A percentile compares a stretch with the other conserved stretches of the same genome.
phyloP scores from a whole-genome alignment of 1,140 invertebrate species.

The Atta cephalotes region DNA sequence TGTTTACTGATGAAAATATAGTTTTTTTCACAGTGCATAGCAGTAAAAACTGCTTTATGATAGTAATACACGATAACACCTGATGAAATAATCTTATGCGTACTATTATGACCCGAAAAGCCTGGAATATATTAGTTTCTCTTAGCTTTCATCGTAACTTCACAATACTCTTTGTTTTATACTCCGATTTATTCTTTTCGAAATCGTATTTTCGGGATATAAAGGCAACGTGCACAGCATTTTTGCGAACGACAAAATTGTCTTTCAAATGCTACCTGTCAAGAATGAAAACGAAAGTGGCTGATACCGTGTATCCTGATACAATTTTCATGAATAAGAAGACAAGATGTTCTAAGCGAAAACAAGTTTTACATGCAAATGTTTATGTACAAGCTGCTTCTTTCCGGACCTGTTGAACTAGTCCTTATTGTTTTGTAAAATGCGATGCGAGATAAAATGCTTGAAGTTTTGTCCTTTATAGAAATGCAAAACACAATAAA shows the following conservation, averaged over 20 bases:
- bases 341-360: constrained; percentile 31
- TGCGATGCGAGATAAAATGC: background rate
- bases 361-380: constrained; percentile 31
- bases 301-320: constrained; percentile 48
- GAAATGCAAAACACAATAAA: constrained; percentile 1
- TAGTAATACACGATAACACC: constrained; percentile 8
- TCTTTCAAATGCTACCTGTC: constrained; percentile 64
- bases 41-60: constrained; percentile 46
- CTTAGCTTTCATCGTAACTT: constrained; percentile 16
- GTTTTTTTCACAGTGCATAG: constrained; percentile 34
- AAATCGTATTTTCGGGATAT: background rate
- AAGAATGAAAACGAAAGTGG: constrained; percentile 73
- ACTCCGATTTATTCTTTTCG: background rate
- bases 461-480: background rate
- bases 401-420: constrained; percentile 43
- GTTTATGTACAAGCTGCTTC: constrained; percentile 41
- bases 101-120: constrained; percentile 5
- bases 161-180: constrained; percentile 28
- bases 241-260: constrained; percentile 65
- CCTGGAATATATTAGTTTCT: constrained; percentile 53
- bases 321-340: constrained; percentile 59
- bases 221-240: constrained; percentile 27
- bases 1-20: constrained; percentile 37
- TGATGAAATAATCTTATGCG: constrained; percentile 48
- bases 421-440: constrained; percentile 21